Percentiles rank a stretch among this genome's conserved stretches.
Evolutionary conservation across 2,797 vertebrate species (phyloP).

Genomic region (Distichodus sexfasciatus): DNA sequence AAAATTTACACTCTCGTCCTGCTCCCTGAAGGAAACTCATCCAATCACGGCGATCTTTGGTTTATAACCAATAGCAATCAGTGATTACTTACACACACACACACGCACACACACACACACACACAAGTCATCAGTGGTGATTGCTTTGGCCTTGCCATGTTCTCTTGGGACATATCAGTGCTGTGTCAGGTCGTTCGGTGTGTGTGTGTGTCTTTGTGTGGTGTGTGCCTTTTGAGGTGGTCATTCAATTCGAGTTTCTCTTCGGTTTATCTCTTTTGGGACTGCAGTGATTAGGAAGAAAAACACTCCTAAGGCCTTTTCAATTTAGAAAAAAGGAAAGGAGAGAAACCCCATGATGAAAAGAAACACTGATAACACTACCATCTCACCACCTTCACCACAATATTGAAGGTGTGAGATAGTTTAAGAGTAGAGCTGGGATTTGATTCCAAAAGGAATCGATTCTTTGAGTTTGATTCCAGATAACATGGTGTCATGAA

Average conservation of each 20-base stretch:
- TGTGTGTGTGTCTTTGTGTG: slow-evolving; percentile 22
- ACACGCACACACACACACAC: not conserved
- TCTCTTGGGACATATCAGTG: not conserved
- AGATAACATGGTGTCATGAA: too few relatives aligned
- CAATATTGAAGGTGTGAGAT: too few relatives aligned
- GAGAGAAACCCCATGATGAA: too few relatives aligned
- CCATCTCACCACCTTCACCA: too few relatives aligned
- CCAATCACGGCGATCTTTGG: not conserved
- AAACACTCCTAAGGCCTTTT: not conserved
- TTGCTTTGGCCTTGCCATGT: not conserved
- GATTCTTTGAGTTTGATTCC: too few relatives aligned
- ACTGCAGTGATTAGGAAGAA: not conserved
- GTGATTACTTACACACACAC: not conserved
- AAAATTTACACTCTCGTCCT: too few relatives aligned
- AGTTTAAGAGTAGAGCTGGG: too few relatives aligned
- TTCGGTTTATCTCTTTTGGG: not conserved
- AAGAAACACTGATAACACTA: too few relatives aligned
- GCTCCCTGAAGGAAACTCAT: too few relatives aligned
- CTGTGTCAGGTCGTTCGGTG: not conserved
- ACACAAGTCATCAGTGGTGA: not conserved
- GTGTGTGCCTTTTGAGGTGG: slow-evolving; percentile 3
- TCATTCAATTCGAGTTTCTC: not conserved
- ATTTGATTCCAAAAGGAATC: too few relatives aligned
- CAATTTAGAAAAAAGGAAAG: too few relatives aligned
- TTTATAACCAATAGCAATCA: not conserved